Evolutionary conservation across 2,113 vertebrate genomes (phyloP).

Genomic region (Trogon melanurus): DNA sequence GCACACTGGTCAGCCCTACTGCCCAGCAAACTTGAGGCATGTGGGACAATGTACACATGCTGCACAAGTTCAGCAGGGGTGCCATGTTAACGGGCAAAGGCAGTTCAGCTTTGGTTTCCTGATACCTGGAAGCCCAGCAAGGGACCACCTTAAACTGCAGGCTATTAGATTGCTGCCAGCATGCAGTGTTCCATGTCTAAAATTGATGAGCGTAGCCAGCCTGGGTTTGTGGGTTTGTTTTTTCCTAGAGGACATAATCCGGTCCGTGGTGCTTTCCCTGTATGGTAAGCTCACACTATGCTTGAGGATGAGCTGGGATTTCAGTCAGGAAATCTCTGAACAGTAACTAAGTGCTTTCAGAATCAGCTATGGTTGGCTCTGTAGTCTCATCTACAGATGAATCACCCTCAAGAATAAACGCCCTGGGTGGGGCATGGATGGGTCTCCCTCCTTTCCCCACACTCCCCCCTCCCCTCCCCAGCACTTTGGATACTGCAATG

Average conservation of each 20-base stretch:
- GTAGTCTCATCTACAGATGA: neutral
- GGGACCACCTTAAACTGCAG: neutral
- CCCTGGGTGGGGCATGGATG: neutral
- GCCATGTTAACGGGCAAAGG: neutral
- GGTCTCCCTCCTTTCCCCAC: neutral
- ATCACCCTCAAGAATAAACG: neutral
- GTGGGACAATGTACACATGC: neutral
- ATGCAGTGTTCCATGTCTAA: neutral
- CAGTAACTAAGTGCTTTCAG: neutral
- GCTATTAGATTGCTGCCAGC: neutral
- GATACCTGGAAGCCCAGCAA: neutral
- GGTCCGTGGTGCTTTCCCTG: neutral
- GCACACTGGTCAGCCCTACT: accelerated
- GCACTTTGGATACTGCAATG: constrained; percentile 8
- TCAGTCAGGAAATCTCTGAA: constrained; percentile 16
- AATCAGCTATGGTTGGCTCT: neutral
- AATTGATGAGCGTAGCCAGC: neutral
- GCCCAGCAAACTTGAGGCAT: neutral
- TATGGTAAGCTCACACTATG: neutral
- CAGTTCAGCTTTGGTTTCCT: neutral
- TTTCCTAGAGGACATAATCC: neutral
- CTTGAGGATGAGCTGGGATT: neutral
- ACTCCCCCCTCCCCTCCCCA: neutral
- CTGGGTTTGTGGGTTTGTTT: neutral
- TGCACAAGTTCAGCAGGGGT: neutral